Conservation (phyloP, 1,140 invertebrate genomes). For the Mactra quadrangularis region DNA sequence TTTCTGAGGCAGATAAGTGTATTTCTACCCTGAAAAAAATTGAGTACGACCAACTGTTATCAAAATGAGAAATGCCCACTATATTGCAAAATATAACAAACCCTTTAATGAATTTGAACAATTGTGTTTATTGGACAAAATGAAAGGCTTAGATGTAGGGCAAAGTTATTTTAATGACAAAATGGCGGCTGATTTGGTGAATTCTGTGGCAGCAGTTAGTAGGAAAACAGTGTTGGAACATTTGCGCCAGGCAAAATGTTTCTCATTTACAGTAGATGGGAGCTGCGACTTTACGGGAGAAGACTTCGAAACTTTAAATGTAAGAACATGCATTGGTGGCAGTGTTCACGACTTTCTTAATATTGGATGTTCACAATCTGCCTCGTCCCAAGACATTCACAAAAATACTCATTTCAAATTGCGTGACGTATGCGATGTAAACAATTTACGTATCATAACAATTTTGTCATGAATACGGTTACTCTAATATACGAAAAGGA, state of each 20-base stretch:
- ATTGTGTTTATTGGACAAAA: neutral
- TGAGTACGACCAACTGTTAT: neutral
- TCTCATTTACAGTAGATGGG: constrained; percentile 33
- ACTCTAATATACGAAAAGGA: too few relatives aligned
- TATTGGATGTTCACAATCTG: constrained; percentile 24
- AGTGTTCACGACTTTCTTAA: constrained; percentile 31
- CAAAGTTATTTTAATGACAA: constrained; percentile 45
- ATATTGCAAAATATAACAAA: neutral
- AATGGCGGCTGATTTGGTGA: constrained; percentile 12
- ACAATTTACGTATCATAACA: too few relatives aligned
- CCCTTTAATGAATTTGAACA: neutral
- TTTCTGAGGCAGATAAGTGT: neutral
- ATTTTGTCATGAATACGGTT: too few relatives aligned
- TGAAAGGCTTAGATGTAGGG: constrained; percentile 45
- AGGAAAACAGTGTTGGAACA: neutral
- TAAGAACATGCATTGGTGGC: constrained; percentile 46
- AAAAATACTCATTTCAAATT: too few relatives aligned
- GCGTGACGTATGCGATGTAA: too few relatives aligned
- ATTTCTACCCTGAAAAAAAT: neutral
- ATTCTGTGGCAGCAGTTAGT: constrained; percentile 13
- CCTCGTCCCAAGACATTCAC: too few relatives aligned
- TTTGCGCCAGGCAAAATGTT: constrained; percentile 14
- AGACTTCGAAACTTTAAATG: constrained; percentile 33
- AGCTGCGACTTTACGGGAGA: constrained; percentile 44
- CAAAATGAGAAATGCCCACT: neutral